A percentile compares a stretch with the other conserved stretches of the same genome.
These are phyloP conservation scores for Drosophila repletoides DNA, from an alignment of 1,140 invertebrate species.

Conservation along the genomic window DNA sequence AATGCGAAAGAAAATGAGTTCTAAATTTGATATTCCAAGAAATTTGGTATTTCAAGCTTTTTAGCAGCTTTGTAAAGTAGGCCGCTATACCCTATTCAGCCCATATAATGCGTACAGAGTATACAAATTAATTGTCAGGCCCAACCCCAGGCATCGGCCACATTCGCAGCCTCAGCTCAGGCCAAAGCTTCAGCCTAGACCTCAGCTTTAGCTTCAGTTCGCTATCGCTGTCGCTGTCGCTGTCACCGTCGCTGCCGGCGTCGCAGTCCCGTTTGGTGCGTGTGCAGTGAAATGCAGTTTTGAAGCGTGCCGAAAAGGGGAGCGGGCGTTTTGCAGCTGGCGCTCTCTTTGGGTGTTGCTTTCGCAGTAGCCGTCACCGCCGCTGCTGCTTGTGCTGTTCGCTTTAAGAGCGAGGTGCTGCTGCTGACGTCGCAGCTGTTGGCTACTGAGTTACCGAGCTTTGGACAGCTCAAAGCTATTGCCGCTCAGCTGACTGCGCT, in stretches of 20 bases:
- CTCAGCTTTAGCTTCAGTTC: neutral
- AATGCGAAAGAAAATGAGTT: too few species aligned
- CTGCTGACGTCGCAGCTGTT: slow-evolving; percentile 26
- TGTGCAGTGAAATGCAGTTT: slow-evolving; percentile 40
- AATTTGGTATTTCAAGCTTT: too few species aligned
- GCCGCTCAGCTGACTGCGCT: slow-evolving; percentile 57
- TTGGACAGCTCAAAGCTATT: slow-evolving; percentile 35
- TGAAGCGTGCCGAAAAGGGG: slow-evolving; percentile 23
- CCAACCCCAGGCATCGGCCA: slow-evolving; percentile 12
- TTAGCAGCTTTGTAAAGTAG: too few species aligned
- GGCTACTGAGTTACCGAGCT: slow-evolving; percentile 43
- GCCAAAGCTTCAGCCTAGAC: slow-evolving; percentile 1
- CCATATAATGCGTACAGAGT: too few species aligned
- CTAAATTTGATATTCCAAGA: too few species aligned
- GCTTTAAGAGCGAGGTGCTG: slow-evolving; percentile 7
- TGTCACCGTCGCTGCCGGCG: neutral
- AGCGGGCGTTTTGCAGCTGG: neutral
- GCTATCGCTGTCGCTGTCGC: neutral
- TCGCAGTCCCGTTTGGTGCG: slow-evolving; percentile 19
- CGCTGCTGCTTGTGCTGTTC: neutral
- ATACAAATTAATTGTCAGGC: slow-evolving; percentile 35
- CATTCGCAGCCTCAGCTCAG: slow-evolving; percentile 3
- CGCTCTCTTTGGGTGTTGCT: slow-evolving; percentile 25
- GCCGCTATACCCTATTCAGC: too few species aligned
- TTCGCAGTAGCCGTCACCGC: slow-evolving; percentile 6